Base-by-base conservation (phyloP, 2,797 vertebrate genomes). In the Muscicapa comitata region DNA sequence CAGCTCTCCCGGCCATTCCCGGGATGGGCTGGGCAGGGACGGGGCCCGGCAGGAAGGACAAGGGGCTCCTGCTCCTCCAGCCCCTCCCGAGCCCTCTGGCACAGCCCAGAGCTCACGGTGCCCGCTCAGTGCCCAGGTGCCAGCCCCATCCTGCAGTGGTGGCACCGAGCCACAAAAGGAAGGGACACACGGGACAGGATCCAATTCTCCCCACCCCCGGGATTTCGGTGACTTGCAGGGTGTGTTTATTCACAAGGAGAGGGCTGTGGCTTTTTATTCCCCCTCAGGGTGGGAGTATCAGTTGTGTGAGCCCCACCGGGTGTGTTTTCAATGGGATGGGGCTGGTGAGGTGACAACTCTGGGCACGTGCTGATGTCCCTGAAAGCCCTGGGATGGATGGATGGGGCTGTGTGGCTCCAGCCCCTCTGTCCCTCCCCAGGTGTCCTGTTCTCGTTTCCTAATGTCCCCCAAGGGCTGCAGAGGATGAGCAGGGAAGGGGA, bases 141-240 rank as follows among this genome's bases (percentile, higher is more conserved):
- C 10, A 1, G 17, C 33, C 82, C 33, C 35, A 7, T 13, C 38
- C 67, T 3, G 51, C 66, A n/a, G n/a, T 0, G 58, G 7, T 25
- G 5, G 12, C 38, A 31, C 68, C 31, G 2, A 76, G 48, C 45
- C 12, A 2, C 12, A 0, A 21, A 14, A 51, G 4, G 12, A 31
- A 6, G 37, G 45, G 76, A 31, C 2, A 7, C n/a, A 1, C 2
- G 13, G 62, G 54, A 24, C 0, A 9, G 33, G 15, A 40, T 5
- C 31, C 31, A 28, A n/a, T 2, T 40, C 9, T 59, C 2, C 3
- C 6, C 16, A 6, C 1, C 45, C 18, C 0, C 1, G 4, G 43
- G 53, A n/a, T 59, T 81, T 19, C 0, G 0, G 53, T 59, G 74
- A 78, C 31, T 40, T 1, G 4, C n/a, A 40, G 2, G 5, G 23